phyloP scores from a whole-genome alignment of 2,797 vertebrate species.

The Lateolabrax maculatus region DNA sequence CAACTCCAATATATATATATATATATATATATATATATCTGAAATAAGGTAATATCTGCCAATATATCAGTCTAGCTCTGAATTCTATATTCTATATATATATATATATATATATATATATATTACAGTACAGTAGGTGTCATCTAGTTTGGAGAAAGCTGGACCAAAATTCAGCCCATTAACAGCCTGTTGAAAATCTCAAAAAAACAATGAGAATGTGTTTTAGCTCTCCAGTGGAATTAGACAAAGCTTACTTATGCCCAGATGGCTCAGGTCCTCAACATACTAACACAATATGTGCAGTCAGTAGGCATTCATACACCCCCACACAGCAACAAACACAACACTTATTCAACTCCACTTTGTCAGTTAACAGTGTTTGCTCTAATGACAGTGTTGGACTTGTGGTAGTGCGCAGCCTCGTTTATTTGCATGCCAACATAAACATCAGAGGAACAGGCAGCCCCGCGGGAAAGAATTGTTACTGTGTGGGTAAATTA shows the following conservation, averaged over 20 bases:
- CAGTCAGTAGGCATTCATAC: conserved; percentile 30
- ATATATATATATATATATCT: too few relatives aligned
- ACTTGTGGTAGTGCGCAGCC: conserved; percentile 64
- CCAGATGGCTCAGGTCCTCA: conserved; percentile 48
- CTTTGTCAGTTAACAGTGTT: conserved; percentile 62
- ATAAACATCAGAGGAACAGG: conserved; percentile 61
- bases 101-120: too few relatives aligned
- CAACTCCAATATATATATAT: too few relatives aligned
- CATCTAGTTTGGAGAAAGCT: not conserved
- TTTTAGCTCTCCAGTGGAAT: conserved; percentile 31
- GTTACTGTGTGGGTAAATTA: conserved; percentile 65
- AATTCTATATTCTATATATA: too few relatives aligned
- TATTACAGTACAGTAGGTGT: not conserved
- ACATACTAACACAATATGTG: conserved; percentile 51
- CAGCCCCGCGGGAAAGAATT: conserved; percentile 36
- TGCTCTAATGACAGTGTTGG: conserved; percentile 69
- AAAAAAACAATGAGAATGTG: not conserved
- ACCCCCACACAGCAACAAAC: conserved; percentile 42
- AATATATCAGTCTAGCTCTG: not conserved
- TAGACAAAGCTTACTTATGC: conserved; percentile 29
- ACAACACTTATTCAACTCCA: conserved; percentile 39
- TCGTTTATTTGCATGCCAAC: conserved; percentile 68
- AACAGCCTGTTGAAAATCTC: conserved; percentile 17
- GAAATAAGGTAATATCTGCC: not conserved
- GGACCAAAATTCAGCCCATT: not conserved